phyloP scores from a whole-genome alignment of 1,140 invertebrate genomes.

The Stratiolaelaps scimitus region DNA sequence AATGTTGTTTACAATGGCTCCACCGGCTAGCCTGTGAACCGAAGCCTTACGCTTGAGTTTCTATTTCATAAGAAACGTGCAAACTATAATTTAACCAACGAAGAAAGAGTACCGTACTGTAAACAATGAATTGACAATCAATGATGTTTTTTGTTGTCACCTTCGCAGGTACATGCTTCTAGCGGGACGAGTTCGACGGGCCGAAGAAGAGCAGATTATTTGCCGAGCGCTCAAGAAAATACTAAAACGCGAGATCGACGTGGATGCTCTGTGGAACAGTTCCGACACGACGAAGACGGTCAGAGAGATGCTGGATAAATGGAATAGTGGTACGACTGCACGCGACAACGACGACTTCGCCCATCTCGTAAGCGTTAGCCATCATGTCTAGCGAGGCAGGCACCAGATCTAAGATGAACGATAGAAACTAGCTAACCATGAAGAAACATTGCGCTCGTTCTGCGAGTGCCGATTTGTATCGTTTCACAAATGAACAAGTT shows the following conservation, averaged over 20 bases:
- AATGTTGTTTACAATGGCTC: too few species aligned
- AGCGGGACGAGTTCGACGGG: constrained; percentile 76
- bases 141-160: too few species aligned
- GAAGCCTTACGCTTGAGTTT: constrained; percentile 23
- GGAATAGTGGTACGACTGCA: not conserved
- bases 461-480: too few species aligned
- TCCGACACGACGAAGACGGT: constrained; percentile 18
- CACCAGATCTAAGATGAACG: not conserved
- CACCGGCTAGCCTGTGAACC: too few species aligned
- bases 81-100: not conserved
- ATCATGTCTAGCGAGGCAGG: too few species aligned
- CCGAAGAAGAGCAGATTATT: constrained; percentile 58
- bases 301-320: not conserved
- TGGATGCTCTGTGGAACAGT: constrained; percentile 57
- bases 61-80: not conserved
- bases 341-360: constrained; percentile 2
- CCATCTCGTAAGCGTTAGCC: not conserved
- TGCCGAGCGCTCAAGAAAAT: constrained; percentile 65
- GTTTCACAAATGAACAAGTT: too few species aligned
- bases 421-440: constrained; percentile 33
- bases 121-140: too few species aligned
- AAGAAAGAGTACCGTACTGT: too few species aligned
- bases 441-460: too few species aligned
- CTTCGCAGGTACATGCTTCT: constrained; percentile 64
- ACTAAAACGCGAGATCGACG: constrained; percentile 61